These are phyloP conservation scores for Ambastaia sidthimunki DNA, from an alignment of 2,797 vertebrate genomes.

Conservation along the genomic window DNA sequence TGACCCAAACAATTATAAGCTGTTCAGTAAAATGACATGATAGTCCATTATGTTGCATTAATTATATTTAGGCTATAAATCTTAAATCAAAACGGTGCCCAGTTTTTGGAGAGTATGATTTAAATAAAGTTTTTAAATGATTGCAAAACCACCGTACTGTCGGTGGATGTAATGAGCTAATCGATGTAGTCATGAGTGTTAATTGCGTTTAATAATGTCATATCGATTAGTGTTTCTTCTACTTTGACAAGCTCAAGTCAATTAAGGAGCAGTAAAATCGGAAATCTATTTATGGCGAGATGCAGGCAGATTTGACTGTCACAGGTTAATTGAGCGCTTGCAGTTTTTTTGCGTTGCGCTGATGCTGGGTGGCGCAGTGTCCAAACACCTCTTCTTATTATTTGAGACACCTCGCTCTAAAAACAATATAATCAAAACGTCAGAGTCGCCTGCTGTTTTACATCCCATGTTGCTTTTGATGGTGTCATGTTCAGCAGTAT, in stretches of 20 bases:
- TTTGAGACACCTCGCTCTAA: slow-evolving; percentile 33
- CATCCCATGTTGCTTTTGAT: slow-evolving; percentile 59
- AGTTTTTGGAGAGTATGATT: neutral
- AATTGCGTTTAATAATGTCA: slow-evolving; percentile 48
- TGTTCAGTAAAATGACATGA: neutral
- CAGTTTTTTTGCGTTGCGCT: neutral
- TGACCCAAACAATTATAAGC: no score
- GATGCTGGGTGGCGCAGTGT: slow-evolving; percentile 3
- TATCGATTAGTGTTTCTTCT: slow-evolving; percentile 44
- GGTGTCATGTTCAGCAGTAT: slow-evolving; percentile 55
- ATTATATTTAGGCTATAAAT: neutral
- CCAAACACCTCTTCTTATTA: slow-evolving; percentile 25
- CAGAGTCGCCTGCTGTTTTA: slow-evolving; percentile 53
- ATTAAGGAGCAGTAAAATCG: slow-evolving; percentile 41
- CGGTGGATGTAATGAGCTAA: slow-evolving; percentile 28
- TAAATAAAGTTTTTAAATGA: neutral
- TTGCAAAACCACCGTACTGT: neutral
- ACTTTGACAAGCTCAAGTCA: slow-evolving; percentile 38
- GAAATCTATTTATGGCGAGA: slow-evolving; percentile 38
- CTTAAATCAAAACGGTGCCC: neutral
- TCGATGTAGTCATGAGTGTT: slow-evolving; percentile 40
- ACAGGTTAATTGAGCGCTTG: slow-evolving; percentile 45
- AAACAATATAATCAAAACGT: slow-evolving; percentile 47
- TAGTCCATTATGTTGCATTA: neutral
- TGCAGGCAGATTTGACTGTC: slow-evolving; percentile 30